Evolutionary conservation across 2,113 vertebrate species (phyloP), one percentile per base, ranked within the genome.

Genomic region (Halichoerus grypus): DNA sequence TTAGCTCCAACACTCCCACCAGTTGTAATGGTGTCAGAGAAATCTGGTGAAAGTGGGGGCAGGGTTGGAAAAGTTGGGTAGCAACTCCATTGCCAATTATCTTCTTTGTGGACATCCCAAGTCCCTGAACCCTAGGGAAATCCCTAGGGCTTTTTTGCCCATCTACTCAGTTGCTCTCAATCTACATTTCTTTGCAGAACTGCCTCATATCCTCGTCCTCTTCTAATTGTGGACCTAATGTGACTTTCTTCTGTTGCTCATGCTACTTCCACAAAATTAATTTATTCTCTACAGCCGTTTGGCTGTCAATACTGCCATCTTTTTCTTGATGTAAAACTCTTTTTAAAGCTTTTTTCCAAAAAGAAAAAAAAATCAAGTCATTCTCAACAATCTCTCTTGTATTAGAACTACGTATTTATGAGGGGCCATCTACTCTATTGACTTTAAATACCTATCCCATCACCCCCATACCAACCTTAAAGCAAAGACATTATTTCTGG

Each of bases 191-290:
- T 87, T 24, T 88, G 69, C 16, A 92, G 81, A 95, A 81, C 22
- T 28, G 10, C 1, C 57, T 82, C 39, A 88, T 85, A 82, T 89
- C 67, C 33, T 84, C 59, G 91, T 93, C 61, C 69, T 87, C 9
- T 59, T 63, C 46, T 69, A 63, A 94, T 26, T 51, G n/a, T 93
- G 84, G 16, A 74, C 53, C 69, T 74, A 93, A 71, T 31, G 36
- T 57, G 49, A 55, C 61, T 95, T 96, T 91, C 39, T 91, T 91
- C 90, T 94, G 36, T 86, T 91, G 80, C 42, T 95, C 90, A 36
- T 65, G 67, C 61, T 89, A 94, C 57, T 88, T 71, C 33, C 36
- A 92, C 39, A 96, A 94, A 96, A 90, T 84, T 87, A 57, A 67
- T 24, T 94, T 67, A 55, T 59, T 91, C 28, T 91, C 36, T 39